phyloP scores from a whole-genome alignment of 2,113 vertebrate species.

The Smithornis capensis region DNA sequence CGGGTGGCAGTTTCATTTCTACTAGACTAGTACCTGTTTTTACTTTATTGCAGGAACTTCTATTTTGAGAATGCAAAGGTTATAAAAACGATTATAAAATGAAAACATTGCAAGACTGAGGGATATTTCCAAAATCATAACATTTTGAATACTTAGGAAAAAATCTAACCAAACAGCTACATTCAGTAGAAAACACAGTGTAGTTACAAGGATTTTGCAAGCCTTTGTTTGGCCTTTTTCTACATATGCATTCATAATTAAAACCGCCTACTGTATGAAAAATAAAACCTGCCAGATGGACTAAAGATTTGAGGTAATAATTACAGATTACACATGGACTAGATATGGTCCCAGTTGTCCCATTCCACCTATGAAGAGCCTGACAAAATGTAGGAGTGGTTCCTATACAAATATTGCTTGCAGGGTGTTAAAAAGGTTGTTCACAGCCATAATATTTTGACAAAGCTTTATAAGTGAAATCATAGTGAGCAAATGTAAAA shows the following conservation, averaged over 20 bases:
- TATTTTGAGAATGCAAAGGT: background rate
- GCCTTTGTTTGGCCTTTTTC: background rate
- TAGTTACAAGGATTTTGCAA: background rate
- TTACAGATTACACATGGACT: slow-evolving; percentile 1
- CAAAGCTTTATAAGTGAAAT: background rate
- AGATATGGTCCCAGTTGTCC: background rate
- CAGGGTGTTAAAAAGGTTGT: background rate
- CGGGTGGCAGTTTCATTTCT: background rate
- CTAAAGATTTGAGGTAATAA: slow-evolving; percentile 10
- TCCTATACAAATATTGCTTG: background rate
- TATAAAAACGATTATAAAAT: background rate
- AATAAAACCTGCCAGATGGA: slow-evolving; percentile 38
- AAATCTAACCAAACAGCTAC: background rate
- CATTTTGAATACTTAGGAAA: background rate
- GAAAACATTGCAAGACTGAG: background rate
- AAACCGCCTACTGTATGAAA: background rate
- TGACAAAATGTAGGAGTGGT: background rate
- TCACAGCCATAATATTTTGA: background rate
- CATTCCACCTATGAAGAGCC: background rate
- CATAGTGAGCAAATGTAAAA: background rate
- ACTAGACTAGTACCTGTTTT: background rate
- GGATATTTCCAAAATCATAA: background rate
- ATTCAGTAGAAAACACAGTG: background rate
- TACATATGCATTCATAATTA: background rate
- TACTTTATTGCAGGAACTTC: background rate